phyloP scores from a whole-genome alignment of 2,797 vertebrate species.

The Rachycentron canadum region DNA sequence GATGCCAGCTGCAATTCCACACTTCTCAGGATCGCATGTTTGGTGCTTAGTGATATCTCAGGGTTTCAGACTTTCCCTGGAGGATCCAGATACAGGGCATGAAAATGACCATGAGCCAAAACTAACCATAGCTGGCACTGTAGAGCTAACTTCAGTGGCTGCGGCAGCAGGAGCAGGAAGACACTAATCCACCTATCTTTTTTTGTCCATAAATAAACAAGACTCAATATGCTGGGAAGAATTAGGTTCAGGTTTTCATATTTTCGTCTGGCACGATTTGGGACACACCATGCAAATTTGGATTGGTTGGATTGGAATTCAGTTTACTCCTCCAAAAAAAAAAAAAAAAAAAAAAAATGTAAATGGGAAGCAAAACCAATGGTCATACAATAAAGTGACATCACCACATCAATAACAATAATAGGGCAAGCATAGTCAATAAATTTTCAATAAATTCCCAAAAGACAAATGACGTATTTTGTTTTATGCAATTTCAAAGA shows the following conservation, averaged over 20 bases:
- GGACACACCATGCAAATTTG: conserved; percentile 27
- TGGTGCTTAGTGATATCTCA: conserved; percentile 80
- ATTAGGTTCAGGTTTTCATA: conserved; percentile 36
- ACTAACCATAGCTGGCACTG: conserved; percentile 67
- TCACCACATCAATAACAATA: neutral
- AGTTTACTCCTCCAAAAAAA: neutral
- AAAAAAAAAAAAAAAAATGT: neutral
- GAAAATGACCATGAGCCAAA: conserved; percentile 77
- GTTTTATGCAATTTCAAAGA: too few relatives aligned
- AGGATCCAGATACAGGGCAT: conserved; percentile 78
- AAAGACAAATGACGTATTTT: too few relatives aligned
- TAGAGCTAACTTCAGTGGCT: conserved; percentile 50
- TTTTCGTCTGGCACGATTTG: conserved; percentile 37
- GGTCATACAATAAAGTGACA: neutral
- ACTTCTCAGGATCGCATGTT: conserved; percentile 79
- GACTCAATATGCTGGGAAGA: conserved; percentile 38
- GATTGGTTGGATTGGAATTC: conserved; percentile 15
- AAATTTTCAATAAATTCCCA: too few relatives aligned
- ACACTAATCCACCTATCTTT: conserved; percentile 56
- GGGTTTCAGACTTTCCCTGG: conserved; percentile 78
- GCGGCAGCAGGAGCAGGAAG: conserved; percentile 28
- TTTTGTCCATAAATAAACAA: conserved; percentile 46
- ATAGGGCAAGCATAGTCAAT: neutral
- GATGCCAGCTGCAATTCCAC: conserved; percentile 76
- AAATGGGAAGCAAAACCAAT: neutral